A percentile compares a stretch with the other conserved stretches of the same genome.
Conservation (phyloP, 2,888 invertebrate genomes). For the Orgyia antiqua region DNA sequence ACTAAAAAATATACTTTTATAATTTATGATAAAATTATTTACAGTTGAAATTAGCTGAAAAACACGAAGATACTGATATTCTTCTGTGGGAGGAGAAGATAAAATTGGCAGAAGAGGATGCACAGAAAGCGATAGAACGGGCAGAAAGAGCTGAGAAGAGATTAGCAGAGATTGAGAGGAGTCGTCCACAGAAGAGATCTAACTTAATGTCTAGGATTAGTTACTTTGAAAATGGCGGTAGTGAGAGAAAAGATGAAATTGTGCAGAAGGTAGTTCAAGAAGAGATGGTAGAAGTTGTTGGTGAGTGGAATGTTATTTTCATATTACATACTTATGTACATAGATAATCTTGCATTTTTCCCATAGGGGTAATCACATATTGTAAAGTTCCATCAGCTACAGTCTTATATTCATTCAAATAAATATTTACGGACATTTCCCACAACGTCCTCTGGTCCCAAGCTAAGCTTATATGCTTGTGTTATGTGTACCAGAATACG, state of each 20-base stretch:
- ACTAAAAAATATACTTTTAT: no score
- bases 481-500: no score
- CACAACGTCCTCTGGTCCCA: no score
- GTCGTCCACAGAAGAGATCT: conserved; percentile 21
- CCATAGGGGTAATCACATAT: no score
- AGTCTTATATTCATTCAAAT: no score
- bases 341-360: no score
- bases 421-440: no score
- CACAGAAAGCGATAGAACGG: conserved; percentile 78
- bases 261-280: conserved; percentile 20
- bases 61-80: conserved; percentile 81
- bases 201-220: conserved; percentile 60
- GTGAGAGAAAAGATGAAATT: conserved; percentile 27
- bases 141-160: conserved; percentile 72
- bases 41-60: conserved; percentile 79
- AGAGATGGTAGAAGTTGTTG: conserved; percentile 22
- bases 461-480: no score
- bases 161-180: conserved; percentile 29
- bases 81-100: conserved; percentile 84
- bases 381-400: no score
- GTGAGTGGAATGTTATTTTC: conserved; percentile 24
- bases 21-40: conserved; percentile 5
- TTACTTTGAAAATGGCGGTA: conserved; percentile 59
- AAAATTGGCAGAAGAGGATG: conserved; percentile 82
- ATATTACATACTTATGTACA: no score